A percentile compares a stretch with the other conserved stretches of the same genome.
Conservation (phyloP, 2,888 invertebrate species). For the Eudiplozoon nipponicum region DNA sequence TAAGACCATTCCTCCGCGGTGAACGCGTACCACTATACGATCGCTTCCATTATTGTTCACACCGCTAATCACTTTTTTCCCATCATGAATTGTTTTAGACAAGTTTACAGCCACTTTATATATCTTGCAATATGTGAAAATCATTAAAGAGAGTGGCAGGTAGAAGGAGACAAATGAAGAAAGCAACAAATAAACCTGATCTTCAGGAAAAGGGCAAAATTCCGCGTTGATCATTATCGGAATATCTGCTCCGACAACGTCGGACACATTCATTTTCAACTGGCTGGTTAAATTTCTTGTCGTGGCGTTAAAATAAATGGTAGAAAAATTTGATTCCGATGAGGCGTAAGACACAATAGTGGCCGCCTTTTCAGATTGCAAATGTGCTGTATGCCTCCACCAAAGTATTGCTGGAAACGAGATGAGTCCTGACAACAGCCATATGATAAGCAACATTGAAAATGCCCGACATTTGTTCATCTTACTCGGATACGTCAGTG, state of each 20-base stretch:
- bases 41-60: conserved; percentile 29
- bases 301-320: no score
- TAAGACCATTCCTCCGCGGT: conserved; percentile 41
- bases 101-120: conserved; percentile 69
- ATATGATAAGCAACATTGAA: conserved; percentile 58
- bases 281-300: conserved; percentile 18
- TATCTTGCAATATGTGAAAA: conserved; percentile 79
- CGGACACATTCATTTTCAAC: no score
- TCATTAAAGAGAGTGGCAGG: conserved; percentile 73
- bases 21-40: conserved; percentile 50
- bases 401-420: conserved; percentile 69
- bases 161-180: conserved; percentile 91
- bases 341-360: conserved; percentile 17
- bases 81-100: conserved; percentile 54
- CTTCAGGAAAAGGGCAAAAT: conserved; percentile 88
- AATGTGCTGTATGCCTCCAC: conserved; percentile 27
- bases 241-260: no score
- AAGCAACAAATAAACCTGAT: conserved; percentile 70
- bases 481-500: conserved; percentile 69
- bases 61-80: conserved; percentile 41
- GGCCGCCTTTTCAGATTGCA: background rate
- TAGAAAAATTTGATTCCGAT: no score
- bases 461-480: conserved; percentile 57
- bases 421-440: conserved; percentile 77
- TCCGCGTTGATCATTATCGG: no score